Conservation (phyloP, 2,888 invertebrate genomes). For the Callinectes sapidus region DNA sequence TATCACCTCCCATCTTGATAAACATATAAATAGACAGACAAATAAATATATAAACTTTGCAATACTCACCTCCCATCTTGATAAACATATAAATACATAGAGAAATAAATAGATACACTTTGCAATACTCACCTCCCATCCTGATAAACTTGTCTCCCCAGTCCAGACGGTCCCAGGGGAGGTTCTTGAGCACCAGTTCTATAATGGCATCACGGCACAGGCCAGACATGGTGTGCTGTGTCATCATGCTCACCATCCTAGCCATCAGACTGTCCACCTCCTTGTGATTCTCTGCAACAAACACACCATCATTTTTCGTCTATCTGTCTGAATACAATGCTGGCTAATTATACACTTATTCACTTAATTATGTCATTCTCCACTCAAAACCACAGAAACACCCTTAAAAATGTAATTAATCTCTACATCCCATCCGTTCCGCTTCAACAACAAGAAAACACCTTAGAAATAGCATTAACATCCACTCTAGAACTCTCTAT, state of each 20-base stretch:
- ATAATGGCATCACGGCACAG: slow-evolving; percentile 92
- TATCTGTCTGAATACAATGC: not conserved
- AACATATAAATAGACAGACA: not conserved
- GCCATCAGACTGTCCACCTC: slow-evolving; percentile 90
- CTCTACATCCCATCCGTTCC: too few species aligned
- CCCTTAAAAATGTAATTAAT: too few species aligned
- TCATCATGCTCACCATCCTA: slow-evolving; percentile 88
- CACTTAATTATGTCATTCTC: too few species aligned
- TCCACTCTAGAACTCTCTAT: too few species aligned
- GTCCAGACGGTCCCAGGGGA: slow-evolving; percentile 85
- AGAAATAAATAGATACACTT: not conserved
- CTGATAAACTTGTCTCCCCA: slow-evolving; percentile 94
- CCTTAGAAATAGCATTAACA: too few species aligned
- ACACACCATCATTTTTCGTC: not conserved
- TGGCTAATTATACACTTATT: too few species aligned
- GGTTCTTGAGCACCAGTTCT: slow-evolving; percentile 93
- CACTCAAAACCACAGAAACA: too few species aligned
- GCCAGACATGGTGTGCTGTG: slow-evolving; percentile 90
- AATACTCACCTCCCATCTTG: too few species aligned
- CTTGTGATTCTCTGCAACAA: slow-evolving; percentile 80
- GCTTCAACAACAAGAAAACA: too few species aligned
- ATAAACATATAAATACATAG: not conserved
- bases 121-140: slow-evolving; percentile 76
- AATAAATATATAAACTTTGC: not conserved
- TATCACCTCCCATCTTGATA: not conserved